Conservation (phyloP, 2,113 vertebrate species). For the Myrmecophaga tridactyla region DNA sequence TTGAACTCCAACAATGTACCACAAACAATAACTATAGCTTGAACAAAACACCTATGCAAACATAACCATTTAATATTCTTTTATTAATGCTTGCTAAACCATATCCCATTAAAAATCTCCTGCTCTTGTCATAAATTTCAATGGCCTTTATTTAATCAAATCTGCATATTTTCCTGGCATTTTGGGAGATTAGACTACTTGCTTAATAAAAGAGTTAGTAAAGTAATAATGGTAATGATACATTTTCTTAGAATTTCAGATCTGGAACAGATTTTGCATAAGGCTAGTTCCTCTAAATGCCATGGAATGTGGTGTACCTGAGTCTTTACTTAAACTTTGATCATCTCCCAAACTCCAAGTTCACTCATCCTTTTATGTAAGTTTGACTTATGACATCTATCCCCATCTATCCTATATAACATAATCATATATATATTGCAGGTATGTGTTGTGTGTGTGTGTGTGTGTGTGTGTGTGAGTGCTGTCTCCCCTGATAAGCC, state of each 20-base stretch:
- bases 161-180: not conserved
- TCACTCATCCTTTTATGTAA: not conserved
- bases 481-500: not conserved
- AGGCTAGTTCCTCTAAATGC: not conserved
- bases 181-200: not conserved
- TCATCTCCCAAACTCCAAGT: not conserved
- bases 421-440: not conserved
- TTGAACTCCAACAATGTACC: not conserved
- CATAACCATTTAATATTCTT: not conserved
- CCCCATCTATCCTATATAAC: not conserved
- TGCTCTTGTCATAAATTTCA: not conserved
- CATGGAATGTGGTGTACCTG: not conserved
- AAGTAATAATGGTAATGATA: not conserved
- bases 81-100: not conserved
- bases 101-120: not conserved
- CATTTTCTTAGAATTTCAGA: not conserved
- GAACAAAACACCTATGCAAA: not conserved
- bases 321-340: not conserved
- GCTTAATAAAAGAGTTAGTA: not conserved
- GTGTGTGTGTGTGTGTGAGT: too few species aligned
- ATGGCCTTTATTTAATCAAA: not conserved
- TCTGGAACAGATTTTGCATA: not conserved
- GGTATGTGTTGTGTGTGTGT: not conserved
- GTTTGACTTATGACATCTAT: not conserved
- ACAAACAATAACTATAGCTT: not conserved